Conservation (phyloP, 2,797 vertebrate species). For the Hydrocynus forskahlii region DNA sequence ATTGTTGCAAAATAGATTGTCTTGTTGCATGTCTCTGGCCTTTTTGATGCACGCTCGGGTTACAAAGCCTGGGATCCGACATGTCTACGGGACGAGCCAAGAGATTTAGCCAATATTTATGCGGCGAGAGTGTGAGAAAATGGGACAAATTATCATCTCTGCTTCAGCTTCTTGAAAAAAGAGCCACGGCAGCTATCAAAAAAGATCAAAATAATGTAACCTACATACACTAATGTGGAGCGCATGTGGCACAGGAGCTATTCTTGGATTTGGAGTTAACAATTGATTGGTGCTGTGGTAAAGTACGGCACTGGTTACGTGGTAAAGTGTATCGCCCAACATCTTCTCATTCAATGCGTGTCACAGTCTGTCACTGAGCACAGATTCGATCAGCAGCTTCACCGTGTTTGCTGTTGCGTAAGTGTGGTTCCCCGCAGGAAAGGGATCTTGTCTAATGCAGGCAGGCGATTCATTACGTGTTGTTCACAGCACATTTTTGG, state of each 20-base stretch:
- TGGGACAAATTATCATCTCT: constrained; percentile 1
- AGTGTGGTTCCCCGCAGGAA: constrained; percentile 25
- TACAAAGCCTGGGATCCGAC: not conserved
- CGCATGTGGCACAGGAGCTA: no score
- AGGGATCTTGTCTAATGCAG: constrained; percentile 23
- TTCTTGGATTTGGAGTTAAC: constrained; percentile 12
- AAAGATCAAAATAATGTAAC: constrained; percentile 20
- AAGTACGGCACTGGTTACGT: not conserved
- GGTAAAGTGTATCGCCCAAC: not conserved
- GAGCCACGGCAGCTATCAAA: constrained; percentile 5
- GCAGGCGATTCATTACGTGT: constrained; percentile 11
- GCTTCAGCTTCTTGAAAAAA: not conserved
- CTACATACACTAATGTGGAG: constrained; percentile 1
- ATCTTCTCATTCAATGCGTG: not conserved
- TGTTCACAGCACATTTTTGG: not conserved
- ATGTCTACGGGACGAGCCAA: not conserved
- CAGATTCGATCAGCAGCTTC: not conserved
- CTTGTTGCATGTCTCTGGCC: not conserved
- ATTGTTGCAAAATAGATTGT: constrained; percentile 11
- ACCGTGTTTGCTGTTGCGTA: constrained; percentile 8
- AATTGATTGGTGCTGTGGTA: constrained; percentile 4
- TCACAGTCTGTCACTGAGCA: constrained; percentile 4
- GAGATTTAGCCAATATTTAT: constrained; percentile 21
- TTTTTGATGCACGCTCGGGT: not conserved
- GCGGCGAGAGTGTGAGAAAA: not conserved